Base-by-base conservation (phyloP, 1,140 invertebrate genomes). In the Zaprionus lachaisei region DNA sequence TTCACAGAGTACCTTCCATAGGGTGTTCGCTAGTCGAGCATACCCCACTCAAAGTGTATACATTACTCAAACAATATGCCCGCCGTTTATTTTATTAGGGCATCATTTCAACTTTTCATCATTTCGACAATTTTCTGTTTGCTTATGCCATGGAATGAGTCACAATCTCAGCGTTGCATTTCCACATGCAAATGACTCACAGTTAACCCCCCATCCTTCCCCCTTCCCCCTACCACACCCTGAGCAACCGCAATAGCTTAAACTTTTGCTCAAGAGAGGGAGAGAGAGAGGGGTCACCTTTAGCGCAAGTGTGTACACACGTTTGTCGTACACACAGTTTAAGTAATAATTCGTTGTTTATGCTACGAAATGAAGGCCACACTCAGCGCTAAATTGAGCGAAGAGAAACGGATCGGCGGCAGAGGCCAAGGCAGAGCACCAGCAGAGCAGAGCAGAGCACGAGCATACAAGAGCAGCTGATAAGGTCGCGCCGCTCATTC, bases 141-240 rank as follows among this genome's bases (percentile, higher is more conserved):
- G 56, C 54, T 60, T 55, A 67, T 44, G n/a, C 34, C 24, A 26
- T 12, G 17, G 6, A 44, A 47, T 74, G 72, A 74, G 55, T 74
- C 72, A 74, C 26, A 47, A 54, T 44, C 49, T 62, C 6, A 17
- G 15, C 37, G 34, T 5, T 74, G 72, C 72, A 69, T 62, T 74
- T 69, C 57, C 65, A 74, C 65, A 67, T 38, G n/a, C 20, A 62
- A 74, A 56, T 74, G 72, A 74, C 37, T 74, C 65, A 74, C 34
- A 14, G 15, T 22, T 22, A 20, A 1, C 22, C 6, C 6, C 15
- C 15, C 15, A 26, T 26, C 41, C 15, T n/a, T n/a, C 0, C 41
- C 41, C 41, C 2, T 6, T n/a, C 0, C 41, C 41, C 41, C 2
- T 6, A 5, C 6, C 15, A 15, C 49, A 54, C 49, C 24, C 4